These are phyloP conservation scores for Mimachlamys varia DNA, from an alignment of 2,888 invertebrate species.

Conservation along the genomic window DNA sequence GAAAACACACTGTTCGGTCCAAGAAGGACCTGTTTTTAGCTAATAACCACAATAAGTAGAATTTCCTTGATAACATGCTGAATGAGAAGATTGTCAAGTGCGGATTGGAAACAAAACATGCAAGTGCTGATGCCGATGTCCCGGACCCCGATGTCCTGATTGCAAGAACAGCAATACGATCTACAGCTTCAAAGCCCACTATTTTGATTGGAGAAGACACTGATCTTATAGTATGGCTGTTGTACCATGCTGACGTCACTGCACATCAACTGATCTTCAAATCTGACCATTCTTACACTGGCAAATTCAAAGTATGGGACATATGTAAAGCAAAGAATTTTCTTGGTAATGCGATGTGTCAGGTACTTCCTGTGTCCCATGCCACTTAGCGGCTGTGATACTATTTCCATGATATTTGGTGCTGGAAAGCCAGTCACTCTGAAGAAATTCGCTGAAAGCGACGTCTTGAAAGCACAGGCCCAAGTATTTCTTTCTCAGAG, in stretches of 20 bases:
- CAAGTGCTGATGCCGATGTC: neutral
- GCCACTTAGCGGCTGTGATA: conserved; percentile 39
- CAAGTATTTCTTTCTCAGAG: neutral
- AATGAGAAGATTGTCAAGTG: conserved; percentile 3
- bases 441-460: neutral
- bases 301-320: conserved; percentile 21
- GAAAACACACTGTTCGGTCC: neutral
- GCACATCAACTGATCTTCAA: neutral
- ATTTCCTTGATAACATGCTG: conserved; percentile 43
- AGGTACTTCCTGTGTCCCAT: neutral
- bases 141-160: conserved; percentile 11
- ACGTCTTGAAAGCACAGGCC: neutral
- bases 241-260: neutral
- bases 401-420: conserved; percentile 37
- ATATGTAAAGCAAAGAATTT: neutral
- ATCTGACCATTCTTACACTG: neutral
- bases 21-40: conserved; percentile 41
- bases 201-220: conserved; percentile 37
- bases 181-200: neutral
- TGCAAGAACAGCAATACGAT: neutral
- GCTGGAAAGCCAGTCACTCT: neutral
- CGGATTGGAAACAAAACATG: neutral
- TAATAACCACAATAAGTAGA: neutral
- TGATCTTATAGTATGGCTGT: neutral
- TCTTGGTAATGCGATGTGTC: neutral